Evolutionary conservation across 2,888 invertebrate species (phyloP).

Genomic region (Graphium colonna): DNA sequence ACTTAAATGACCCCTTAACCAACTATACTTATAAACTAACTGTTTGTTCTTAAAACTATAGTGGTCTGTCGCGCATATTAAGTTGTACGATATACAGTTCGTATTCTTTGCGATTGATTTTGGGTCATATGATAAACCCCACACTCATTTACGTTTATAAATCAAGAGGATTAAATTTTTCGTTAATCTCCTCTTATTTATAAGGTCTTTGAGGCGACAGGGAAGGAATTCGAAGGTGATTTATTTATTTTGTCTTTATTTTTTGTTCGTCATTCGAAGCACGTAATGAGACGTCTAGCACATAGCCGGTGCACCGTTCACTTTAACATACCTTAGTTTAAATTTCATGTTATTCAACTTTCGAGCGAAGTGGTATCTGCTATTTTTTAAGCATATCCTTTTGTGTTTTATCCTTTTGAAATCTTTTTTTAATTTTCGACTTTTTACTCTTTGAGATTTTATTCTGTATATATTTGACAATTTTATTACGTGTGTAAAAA

Average conservation of each 20-base stretch:
- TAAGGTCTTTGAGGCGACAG: constrained; percentile 3
- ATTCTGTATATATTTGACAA: no score
- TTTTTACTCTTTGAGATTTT: no score
- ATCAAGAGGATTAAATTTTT: not conserved
- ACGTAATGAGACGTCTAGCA: constrained; percentile 23
- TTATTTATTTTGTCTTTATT: constrained; percentile 22
- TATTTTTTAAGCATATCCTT: constrained; percentile 11
- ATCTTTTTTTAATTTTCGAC: no score
- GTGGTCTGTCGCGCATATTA: constrained; percentile 31
- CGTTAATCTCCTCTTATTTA: constrained; percentile 1
- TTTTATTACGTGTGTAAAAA: no score
- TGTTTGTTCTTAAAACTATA: constrained; percentile 42
- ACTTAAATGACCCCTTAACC: constrained; percentile 30
- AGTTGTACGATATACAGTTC: not conserved
- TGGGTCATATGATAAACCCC: not conserved
- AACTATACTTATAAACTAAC: constrained; percentile 38
- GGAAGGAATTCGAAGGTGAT: constrained; percentile 22
- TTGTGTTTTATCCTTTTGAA: no score
- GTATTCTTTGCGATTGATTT: not conserved
- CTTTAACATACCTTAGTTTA: constrained; percentile 34
- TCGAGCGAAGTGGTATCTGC: constrained; percentile 24
- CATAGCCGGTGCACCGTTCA: constrained; percentile 32
- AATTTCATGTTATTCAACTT: constrained; percentile 36
- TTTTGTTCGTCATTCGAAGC: constrained; percentile 27
- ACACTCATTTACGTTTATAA: not conserved